These are phyloP conservation scores for Helobdella robusta DNA, from an alignment of 2,888 invertebrate genomes.

Conservation along the genomic window DNA sequence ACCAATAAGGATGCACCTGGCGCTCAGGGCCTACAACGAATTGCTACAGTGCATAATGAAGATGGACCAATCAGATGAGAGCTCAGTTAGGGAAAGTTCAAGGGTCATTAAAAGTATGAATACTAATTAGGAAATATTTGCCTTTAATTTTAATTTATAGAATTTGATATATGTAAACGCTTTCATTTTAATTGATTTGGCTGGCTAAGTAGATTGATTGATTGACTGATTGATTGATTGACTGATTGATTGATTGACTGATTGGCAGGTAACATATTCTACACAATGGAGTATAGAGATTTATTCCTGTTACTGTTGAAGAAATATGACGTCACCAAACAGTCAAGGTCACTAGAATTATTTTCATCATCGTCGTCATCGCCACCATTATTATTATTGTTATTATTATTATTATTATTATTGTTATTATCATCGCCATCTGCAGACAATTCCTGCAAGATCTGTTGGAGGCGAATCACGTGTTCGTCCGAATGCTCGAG, in stretches of 20 bases:
- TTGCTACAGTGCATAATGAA: slow-evolving; percentile 69
- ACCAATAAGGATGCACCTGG: slow-evolving; percentile 72
- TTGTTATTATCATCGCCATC: neutral
- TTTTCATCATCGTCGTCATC: neutral
- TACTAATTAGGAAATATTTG: neutral
- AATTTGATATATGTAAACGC: neutral
- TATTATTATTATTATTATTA: slow-evolving; percentile 3
- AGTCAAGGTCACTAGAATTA: slow-evolving; percentile 60
- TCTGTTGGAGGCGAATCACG: slow-evolving; percentile 75
- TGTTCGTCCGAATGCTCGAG: slow-evolving; percentile 82
- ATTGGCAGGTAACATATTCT: slow-evolving; percentile 55
- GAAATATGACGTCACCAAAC: slow-evolving; percentile 72
- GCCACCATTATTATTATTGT: neutral
- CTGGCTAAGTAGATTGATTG: no score
- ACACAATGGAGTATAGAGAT: slow-evolving; percentile 86
- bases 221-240: no score
- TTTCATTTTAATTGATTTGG: no score
- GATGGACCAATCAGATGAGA: slow-evolving; percentile 63
- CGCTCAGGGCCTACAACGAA: slow-evolving; percentile 69
- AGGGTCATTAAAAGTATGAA: slow-evolving; percentile 70
- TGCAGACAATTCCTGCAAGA: slow-evolving; percentile 65
- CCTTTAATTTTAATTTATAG: neutral
- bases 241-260: no score
- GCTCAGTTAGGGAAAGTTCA: slow-evolving; percentile 30
- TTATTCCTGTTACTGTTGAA: slow-evolving; percentile 69